phyloP scores from a whole-genome alignment of 2,888 invertebrate species.

The Eupithecia tripunctaria region DNA sequence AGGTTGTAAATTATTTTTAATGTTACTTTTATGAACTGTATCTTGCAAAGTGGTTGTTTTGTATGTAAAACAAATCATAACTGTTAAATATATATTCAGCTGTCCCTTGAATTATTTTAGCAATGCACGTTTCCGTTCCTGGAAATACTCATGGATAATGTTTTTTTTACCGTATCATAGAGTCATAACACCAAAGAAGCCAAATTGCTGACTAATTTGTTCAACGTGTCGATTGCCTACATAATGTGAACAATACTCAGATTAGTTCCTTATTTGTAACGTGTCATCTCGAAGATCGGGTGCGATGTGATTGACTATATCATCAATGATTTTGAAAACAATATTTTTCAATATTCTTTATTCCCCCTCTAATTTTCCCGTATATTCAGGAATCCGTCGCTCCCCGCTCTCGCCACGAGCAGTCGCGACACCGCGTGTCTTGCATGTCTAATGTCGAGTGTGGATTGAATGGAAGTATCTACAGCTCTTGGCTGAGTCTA shows the following conservation, averaged over 20 bases:
- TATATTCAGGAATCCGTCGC: slow-evolving; percentile 17
- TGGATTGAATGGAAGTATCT: slow-evolving; percentile 75
- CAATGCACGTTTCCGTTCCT: neutral
- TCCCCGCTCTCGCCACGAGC: slow-evolving; percentile 45
- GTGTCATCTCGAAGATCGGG: too few relatives aligned
- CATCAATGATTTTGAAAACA: neutral
- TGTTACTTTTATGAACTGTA: neutral
- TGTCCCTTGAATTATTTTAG: neutral
- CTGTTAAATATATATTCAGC: neutral
- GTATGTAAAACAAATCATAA: neutral
- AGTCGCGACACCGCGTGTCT: slow-evolving; percentile 72
- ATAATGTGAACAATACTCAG: too few relatives aligned
- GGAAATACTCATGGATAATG: neutral
- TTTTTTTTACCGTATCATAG: too few relatives aligned
- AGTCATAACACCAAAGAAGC: too few relatives aligned
- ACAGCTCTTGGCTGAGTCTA: slow-evolving; percentile 11
- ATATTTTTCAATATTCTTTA: slow-evolving; percentile 11
- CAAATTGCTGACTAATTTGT: too few relatives aligned
- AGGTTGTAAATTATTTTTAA: neutral
- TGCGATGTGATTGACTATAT: too few relatives aligned
- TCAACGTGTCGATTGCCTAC: too few relatives aligned
- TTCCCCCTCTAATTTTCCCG: slow-evolving; percentile 1
- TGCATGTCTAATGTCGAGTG: slow-evolving; percentile 70
- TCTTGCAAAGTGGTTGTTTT: neutral
- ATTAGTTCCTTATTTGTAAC: too few relatives aligned